Conservation (phyloP, 2,888 invertebrate species). For the Phrixothrix hirtus region DNA sequence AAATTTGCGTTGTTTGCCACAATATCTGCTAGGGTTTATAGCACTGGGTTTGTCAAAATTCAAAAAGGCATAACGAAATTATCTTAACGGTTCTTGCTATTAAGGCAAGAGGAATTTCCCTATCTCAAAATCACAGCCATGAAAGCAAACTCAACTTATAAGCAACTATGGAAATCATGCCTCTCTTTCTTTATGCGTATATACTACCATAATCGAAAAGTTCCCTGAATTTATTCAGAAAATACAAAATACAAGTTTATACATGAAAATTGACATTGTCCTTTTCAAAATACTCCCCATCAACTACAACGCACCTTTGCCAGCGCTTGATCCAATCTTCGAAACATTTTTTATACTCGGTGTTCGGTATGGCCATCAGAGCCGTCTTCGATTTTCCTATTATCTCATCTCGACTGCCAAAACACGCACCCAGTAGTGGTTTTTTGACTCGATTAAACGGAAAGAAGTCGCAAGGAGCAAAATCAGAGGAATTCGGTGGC, state of each 20-base stretch:
- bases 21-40: too few species aligned
- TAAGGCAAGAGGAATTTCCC: too few species aligned
- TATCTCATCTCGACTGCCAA: neutral
- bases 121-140: too few species aligned
- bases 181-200: neutral
- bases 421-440: neutral
- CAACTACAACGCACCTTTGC: neutral
- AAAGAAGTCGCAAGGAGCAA: slow-evolving; percentile 4
- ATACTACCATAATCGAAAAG: neutral
- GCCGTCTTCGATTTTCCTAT: neutral
- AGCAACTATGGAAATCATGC: too few species aligned
- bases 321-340: slow-evolving; percentile 1
- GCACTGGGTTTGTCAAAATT: too few species aligned
- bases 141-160: too few species aligned
- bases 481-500: neutral
- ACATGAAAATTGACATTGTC: neutral
- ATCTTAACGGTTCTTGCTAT: too few species aligned
- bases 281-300: neutral
- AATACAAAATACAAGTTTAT: neutral
- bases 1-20: too few species aligned
- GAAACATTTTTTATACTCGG: slow-evolving; percentile 1
- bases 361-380: slow-evolving; percentile 1
- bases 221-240: neutral
- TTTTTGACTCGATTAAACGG: neutral
- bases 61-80: too few species aligned